Percentiles rank a stretch among this genome's conserved stretches.
Conservation (phyloP, 2,888 invertebrate species). For the Balanococcus diminutus region DNA sequence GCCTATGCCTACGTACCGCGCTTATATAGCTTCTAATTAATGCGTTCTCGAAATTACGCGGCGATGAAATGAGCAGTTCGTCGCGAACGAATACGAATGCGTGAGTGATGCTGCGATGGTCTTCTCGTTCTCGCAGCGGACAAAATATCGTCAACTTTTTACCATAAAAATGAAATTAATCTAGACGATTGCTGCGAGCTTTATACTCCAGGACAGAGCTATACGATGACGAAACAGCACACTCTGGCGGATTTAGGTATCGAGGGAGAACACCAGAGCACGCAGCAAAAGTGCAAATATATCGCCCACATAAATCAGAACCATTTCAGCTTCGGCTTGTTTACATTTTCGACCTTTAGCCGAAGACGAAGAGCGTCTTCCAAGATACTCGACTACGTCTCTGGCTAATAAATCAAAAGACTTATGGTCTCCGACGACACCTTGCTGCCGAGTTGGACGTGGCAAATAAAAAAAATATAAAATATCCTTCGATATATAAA, state of each 20-base stretch:
- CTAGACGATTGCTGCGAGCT: background rate
- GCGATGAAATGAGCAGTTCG: slow-evolving; percentile 1
- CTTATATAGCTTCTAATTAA: slow-evolving; percentile 28
- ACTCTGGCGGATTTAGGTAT: background rate
- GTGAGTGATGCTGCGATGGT: too few relatives aligned
- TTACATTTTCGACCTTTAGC: background rate
- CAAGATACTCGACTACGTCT: background rate
- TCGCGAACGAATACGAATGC: background rate
- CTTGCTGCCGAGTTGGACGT: too few relatives aligned
- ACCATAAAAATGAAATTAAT: slow-evolving; percentile 18
- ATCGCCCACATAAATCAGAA: background rate
- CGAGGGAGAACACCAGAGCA: background rate
- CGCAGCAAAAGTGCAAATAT: slow-evolving; percentile 4
- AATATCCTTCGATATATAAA: background rate
- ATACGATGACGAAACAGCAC: background rate
- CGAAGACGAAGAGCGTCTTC: background rate
- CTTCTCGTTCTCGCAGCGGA: background rate
- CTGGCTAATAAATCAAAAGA: slow-evolving; percentile 30
- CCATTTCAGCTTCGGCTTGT: background rate
- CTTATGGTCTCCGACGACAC: slow-evolving; percentile 7
- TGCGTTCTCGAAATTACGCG: slow-evolving; percentile 37
- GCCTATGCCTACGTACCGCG: background rate
- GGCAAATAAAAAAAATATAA: background rate
- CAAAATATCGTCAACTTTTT: slow-evolving; percentile 1
- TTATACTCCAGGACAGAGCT: too few relatives aligned